Percentiles rank a stretch among this genome's conserved stretches.
Conservation (phyloP, 2,113 vertebrate genomes). For the Sander vitreus region DNA sequence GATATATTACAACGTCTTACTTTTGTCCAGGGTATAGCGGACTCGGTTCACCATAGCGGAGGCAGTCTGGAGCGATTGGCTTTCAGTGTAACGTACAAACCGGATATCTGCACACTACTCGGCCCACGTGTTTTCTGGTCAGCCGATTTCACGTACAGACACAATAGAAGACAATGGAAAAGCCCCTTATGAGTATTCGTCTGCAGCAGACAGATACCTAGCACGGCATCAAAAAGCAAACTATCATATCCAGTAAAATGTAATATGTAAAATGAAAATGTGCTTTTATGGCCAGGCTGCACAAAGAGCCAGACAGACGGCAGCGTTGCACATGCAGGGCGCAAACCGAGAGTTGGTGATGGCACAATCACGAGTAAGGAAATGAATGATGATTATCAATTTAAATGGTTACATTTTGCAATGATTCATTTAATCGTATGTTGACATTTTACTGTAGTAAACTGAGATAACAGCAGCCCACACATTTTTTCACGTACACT, state of each 20-base stretch:
- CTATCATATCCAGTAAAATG: neutral
- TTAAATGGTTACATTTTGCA: neutral
- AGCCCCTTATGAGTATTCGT: neutral
- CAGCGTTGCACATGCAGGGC: neutral
- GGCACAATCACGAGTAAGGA: neutral
- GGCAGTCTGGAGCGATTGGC: constrained; percentile 2
- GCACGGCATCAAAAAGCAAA: too few species aligned
- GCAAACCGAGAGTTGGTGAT: neutral
- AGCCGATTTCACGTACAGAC: constrained; percentile 60
- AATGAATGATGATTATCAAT: neutral
- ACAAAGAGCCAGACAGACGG: constrained; percentile 9
- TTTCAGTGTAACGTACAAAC: constrained; percentile 52
- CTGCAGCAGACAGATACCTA: neutral
- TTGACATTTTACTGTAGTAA: neutral
- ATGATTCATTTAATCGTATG: fast-evolving
- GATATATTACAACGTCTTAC: constrained; percentile 26
- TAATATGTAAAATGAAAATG: neutral
- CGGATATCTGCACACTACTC: constrained; percentile 70
- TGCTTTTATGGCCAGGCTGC: neutral
- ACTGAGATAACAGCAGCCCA: fast-evolving
- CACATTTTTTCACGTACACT: neutral
- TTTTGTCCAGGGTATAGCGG: neutral
- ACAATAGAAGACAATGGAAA: constrained; percentile 77
- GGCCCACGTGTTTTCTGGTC: constrained; percentile 78
- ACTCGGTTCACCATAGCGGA: constrained; percentile 34